Conservation (phyloP, 2,888 invertebrate species). For the Macaria liturata region DNA sequence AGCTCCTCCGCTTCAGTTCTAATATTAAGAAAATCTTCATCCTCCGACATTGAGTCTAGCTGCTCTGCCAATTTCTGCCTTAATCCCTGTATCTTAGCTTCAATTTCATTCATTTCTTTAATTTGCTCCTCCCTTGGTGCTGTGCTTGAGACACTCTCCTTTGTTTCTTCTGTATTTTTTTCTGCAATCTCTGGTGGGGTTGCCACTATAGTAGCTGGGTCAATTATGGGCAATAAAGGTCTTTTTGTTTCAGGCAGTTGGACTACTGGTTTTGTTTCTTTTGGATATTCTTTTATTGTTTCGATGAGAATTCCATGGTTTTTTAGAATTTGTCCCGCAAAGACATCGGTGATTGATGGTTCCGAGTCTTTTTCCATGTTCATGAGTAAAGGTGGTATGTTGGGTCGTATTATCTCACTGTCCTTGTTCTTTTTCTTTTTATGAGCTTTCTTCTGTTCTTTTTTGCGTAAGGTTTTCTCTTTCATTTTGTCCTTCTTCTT, state of each 20-base stretch:
- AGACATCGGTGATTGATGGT: conserved; percentile 84
- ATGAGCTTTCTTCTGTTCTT: conserved; percentile 70
- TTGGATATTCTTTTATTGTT: conserved; percentile 49
- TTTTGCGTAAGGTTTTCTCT: conserved; percentile 58
- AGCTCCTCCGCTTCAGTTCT: conserved; percentile 85
- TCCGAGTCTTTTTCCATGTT: conserved; percentile 76
- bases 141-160: conserved; percentile 23
- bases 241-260: conserved; percentile 51
- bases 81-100: conserved; percentile 84
- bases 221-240: conserved; percentile 71
- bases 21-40: conserved; percentile 86
- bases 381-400: conserved; percentile 75
- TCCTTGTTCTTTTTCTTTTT: conserved; percentile 74
- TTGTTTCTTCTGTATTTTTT: conserved; percentile 21
- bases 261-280: conserved; percentile 53
- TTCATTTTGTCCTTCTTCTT: conserved; percentile 72
- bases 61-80: conserved; percentile 73
- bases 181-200: conserved; percentile 39
- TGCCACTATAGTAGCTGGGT: conserved; percentile 65
- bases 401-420: conserved; percentile 70
- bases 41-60: conserved; percentile 83
- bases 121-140: conserved; percentile 57
- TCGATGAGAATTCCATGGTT: conserved; percentile 72
- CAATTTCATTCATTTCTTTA: conserved; percentile 78
- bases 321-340: conserved; percentile 85